Evolutionary conservation across 2,888 invertebrate species (phyloP).

Genomic region (Eurois occulta): DNA sequence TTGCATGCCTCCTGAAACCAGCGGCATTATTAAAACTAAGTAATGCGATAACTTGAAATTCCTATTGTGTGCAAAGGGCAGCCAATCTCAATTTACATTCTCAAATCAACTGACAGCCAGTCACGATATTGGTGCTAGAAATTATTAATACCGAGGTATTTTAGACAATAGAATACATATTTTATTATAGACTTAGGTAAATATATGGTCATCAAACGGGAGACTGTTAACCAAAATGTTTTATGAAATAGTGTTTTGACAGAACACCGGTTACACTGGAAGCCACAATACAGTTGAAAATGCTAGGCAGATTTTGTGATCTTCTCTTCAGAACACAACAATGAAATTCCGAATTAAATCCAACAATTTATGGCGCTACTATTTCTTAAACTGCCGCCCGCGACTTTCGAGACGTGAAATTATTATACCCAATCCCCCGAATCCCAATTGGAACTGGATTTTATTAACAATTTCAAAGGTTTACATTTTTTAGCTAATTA

Average conservation of each 20-base stretch:
- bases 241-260: background rate
- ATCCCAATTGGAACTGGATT: too few relatives aligned
- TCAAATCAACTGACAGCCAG: constrained; percentile 54
- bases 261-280: background rate
- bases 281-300: background rate
- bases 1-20: background rate
- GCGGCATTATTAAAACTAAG: constrained; percentile 7
- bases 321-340: background rate
- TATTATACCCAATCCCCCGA: too few relatives aligned
- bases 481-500: too few relatives aligned
- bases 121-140: constrained; percentile 54
- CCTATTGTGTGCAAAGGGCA: constrained; percentile 64
- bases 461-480: too few relatives aligned
- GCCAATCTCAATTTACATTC: constrained; percentile 53
- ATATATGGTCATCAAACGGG: background rate
- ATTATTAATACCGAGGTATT: constrained; percentile 34
- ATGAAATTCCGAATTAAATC: background rate
- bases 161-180: background rate
- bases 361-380: too few relatives aligned
- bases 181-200: background rate
- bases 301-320: background rate
- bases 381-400: too few relatives aligned
- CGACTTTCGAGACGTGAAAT: too few relatives aligned
- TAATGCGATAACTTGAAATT: constrained; percentile 44
- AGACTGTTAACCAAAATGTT: background rate